These are phyloP conservation scores for Noctua pronuba DNA, from an alignment of 2,888 invertebrate species.

Conservation along the genomic window DNA sequence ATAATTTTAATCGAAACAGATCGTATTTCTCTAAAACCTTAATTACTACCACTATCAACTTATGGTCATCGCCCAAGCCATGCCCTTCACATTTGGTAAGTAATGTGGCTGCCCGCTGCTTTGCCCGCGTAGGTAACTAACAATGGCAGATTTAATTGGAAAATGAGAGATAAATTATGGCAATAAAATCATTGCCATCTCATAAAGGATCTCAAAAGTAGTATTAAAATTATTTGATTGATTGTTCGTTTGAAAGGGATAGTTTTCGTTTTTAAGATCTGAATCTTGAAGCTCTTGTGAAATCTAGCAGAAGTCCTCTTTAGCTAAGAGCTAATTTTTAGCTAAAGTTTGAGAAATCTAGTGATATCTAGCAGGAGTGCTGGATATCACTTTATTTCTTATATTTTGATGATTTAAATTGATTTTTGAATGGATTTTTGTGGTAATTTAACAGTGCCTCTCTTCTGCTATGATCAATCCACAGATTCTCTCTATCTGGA, in stretches of 20 bases:
- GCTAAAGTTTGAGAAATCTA: no score
- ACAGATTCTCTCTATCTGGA: neutral
- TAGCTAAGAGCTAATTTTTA: no score
- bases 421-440: neutral
- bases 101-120: slow-evolving; percentile 7
- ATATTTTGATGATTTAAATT: neutral
- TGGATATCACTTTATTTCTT: no score
- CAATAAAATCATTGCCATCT: slow-evolving; percentile 11
- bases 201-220: neutral
- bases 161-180: neutral
- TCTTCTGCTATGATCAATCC: neutral
- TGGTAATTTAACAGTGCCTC: neutral
- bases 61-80: slow-evolving; percentile 20
- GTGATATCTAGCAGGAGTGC: no score
- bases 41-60: slow-evolving; percentile 25
- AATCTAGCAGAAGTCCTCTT: neutral
- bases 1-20: slow-evolving; percentile 6
- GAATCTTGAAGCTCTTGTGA: neutral
- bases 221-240: neutral
- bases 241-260: neutral
- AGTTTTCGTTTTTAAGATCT: neutral
- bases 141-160: slow-evolving; percentile 13
- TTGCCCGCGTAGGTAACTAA: neutral
- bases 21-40: slow-evolving; percentile 25
- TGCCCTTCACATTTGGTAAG: slow-evolving; percentile 54